Evolutionary conservation across 1,140 invertebrate species (phyloP), one percentile per base, ranked within the genome.

Genomic region (Cataglyphis hispanica): DNA sequence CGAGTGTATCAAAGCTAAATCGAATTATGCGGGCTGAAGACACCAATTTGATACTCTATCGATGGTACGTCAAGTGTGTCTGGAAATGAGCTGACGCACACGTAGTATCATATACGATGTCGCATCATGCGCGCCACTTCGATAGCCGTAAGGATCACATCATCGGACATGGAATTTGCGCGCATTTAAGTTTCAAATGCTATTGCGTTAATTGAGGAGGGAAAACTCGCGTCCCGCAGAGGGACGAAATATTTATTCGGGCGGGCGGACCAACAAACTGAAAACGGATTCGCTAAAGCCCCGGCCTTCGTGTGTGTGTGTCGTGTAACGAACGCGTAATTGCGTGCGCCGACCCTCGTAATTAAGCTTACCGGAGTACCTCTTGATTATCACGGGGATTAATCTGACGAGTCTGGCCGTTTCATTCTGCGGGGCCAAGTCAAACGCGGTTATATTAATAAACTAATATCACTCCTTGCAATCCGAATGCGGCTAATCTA

Each of bases 371-470:
- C 63, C 34, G 53, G 58, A 46, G 76, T 84, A 37, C 46, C 75
- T 70, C 84, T 61, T 78, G 84, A 85, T 85, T 85, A 85, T 85
- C 76, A 53, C 53, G 76, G 61, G 76, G 84, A 85, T 85, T 85
- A 85, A 76, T 61, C 22, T 72, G 70, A 50, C 46, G 83, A 70
- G 34, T 50, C 72, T 46, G 43, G 27, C 70, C 66, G 53, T 34
- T 64, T 83, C 86, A 64, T 88, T 88, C 61, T 13, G 46, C 66
- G 8, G 43, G 43, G 16, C 22, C 50, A 72, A 83, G 77, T 80
- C 77, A 80, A 72, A 74, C 8, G 50, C 25, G 25, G 25, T 43
- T 43, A 74, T 37, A 60, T 81, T 25, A 67, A 81, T 40, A 43
- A 53, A 19, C 4, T 10, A 25, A 61, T 22, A 22, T 70, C 34